These are phyloP conservation scores for Dynastes tityus DNA, from an alignment of 2,888 invertebrate genomes.

Conservation along the genomic window DNA sequence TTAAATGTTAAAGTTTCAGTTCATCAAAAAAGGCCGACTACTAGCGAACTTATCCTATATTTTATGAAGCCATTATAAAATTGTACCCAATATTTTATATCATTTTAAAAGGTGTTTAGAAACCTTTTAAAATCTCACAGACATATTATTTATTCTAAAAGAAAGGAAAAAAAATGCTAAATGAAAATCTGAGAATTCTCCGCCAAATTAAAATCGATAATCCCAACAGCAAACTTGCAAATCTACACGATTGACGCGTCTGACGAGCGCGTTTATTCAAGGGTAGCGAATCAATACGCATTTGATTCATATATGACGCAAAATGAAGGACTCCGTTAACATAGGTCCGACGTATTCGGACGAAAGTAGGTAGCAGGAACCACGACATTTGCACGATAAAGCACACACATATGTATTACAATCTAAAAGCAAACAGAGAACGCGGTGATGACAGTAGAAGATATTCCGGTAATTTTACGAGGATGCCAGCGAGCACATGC, in stretches of 20 bases:
- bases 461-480: not conserved
- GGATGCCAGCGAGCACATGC: not conserved
- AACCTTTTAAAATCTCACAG: not conserved
- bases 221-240: conserved; percentile 26
- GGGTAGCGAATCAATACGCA: conserved; percentile 11
- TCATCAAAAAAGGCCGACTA: too few relatives aligned
- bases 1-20: too few relatives aligned
- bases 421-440: not conserved
- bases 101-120: too few relatives aligned
- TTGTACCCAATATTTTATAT: too few relatives aligned
- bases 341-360: conserved; percentile 5
- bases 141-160: not conserved
- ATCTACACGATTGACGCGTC: not conserved
- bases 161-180: not conserved
- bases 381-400: not conserved
- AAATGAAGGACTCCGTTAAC: conserved; percentile 6
- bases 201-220: conserved; percentile 34
- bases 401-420: not conserved
- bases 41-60: too few relatives aligned
- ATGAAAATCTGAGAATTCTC: not conserved
- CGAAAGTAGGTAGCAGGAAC: not conserved
- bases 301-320: conserved; percentile 6
- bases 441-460: not conserved
- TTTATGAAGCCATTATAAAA: too few relatives aligned
- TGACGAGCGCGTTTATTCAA: conserved; percentile 10